A percentile compares a stretch with the other conserved stretches of the same genome.
Evolutionary conservation across 2,888 invertebrate species (phyloP).

Genomic region (Eulithis testata): DNA sequence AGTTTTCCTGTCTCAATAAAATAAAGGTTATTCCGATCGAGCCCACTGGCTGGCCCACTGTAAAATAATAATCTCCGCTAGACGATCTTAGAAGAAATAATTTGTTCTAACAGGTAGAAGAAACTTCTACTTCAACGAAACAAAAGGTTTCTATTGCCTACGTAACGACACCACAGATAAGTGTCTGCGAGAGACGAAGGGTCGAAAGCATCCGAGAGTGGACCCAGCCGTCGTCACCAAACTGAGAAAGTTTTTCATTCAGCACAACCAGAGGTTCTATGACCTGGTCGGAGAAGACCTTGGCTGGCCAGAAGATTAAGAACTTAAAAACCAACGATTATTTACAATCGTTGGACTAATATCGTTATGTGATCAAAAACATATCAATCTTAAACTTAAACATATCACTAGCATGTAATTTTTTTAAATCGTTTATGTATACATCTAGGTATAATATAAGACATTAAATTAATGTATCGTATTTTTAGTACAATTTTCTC

Average conservation of each 20-base stretch:
- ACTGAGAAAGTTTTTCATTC: constrained; percentile 93
- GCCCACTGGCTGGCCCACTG: no score
- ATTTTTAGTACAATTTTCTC: constrained; percentile 33
- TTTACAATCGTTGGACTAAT: constrained; percentile 29
- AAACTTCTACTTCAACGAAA: constrained; percentile 98
- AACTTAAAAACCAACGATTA: constrained; percentile 19
- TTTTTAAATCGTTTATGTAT: constrained; percentile 82
- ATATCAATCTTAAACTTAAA: constrained; percentile 63
- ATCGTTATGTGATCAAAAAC: constrained; percentile 72
- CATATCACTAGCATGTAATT: constrained; percentile 75
- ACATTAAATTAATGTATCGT: constrained; percentile 63
- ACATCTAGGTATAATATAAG: constrained; percentile 67
- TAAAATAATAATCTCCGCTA: no score
- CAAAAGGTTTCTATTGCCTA: constrained; percentile 97
- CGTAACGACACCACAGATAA: constrained; percentile 93
- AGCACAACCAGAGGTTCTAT: constrained; percentile 96
- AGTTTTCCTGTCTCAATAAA: no score
- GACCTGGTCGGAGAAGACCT: constrained; percentile 96
- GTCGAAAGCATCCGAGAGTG: constrained; percentile 93
- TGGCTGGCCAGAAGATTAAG: constrained; percentile 95
- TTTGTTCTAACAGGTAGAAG: constrained; percentile 84
- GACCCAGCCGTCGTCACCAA: constrained; percentile 91
- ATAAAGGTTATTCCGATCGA: no score
- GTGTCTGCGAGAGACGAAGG: constrained; percentile 93
- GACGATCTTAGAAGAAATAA: not conserved